Conservation (phyloP, 1,140 invertebrate genomes). For the Philaenus spumarius region DNA sequence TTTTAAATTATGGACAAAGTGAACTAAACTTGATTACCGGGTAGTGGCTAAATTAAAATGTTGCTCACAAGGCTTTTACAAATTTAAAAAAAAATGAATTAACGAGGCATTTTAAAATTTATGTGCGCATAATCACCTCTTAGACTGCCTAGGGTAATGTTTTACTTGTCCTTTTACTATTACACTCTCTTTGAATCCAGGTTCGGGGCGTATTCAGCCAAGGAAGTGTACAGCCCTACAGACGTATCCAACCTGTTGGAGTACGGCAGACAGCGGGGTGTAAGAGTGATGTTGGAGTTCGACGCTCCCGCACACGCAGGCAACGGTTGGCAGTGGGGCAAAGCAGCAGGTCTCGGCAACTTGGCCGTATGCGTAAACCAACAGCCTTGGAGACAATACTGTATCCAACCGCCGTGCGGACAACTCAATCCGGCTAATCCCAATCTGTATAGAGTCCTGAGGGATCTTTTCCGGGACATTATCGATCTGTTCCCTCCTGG, state of each 20-base stretch:
- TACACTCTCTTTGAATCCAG: too few relatives aligned
- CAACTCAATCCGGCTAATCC: slow-evolving; percentile 77
- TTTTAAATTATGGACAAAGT: too few relatives aligned
- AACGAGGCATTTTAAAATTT: too few relatives aligned
- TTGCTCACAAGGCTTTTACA: too few relatives aligned
- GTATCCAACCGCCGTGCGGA: slow-evolving; percentile 78
- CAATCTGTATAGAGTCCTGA: slow-evolving; percentile 60
- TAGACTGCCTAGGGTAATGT: too few relatives aligned
- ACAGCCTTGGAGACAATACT: slow-evolving; percentile 63
- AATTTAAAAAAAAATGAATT: too few relatives aligned
- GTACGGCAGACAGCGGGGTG: slow-evolving; percentile 63
- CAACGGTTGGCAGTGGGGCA: slow-evolving; percentile 73
- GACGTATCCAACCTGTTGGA: slow-evolving; percentile 58
- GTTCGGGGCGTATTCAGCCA: slow-evolving; percentile 65
- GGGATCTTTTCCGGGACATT: slow-evolving; percentile 61
- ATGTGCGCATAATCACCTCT: too few relatives aligned
- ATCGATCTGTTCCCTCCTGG: slow-evolving; percentile 49
- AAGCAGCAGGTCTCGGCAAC: slow-evolving; percentile 43
- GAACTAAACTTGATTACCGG: too few relatives aligned
- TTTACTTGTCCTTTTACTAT: too few relatives aligned
- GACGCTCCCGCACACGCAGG: slow-evolving; percentile 81
- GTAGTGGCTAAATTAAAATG: too few relatives aligned
- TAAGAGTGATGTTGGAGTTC: slow-evolving; percentile 72
- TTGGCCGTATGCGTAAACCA: slow-evolving; percentile 72
- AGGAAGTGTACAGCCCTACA: slow-evolving; percentile 57